phyloP scores from a whole-genome alignment of 2,888 invertebrate species.

The Sarcophaga variegata region DNA sequence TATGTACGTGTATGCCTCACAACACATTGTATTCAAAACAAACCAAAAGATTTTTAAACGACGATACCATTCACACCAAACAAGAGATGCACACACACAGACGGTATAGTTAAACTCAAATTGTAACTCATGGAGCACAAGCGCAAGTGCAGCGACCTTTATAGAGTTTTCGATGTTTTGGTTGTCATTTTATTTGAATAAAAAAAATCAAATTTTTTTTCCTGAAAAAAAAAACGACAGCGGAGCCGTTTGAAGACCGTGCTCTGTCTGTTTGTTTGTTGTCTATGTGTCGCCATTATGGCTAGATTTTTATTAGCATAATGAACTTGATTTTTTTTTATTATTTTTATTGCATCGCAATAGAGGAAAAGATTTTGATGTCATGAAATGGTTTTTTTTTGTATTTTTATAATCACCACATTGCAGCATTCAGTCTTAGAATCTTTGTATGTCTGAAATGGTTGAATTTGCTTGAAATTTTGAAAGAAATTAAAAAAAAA shows the following conservation, averaged over 20 bases:
- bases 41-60: neutral
- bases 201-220: too few relatives aligned
- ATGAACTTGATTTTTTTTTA: neutral
- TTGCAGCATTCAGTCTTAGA: neutral
- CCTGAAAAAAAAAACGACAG: too few relatives aligned
- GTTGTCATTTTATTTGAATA: neutral
- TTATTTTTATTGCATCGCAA: neutral
- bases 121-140: neutral
- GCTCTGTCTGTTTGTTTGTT: neutral
- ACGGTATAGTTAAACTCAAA: slow-evolving; percentile 16
- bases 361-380: neutral
- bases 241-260: too few relatives aligned
- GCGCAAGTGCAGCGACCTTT: slow-evolving; percentile 66
- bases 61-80: neutral
- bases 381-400: neutral
- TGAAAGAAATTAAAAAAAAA: neutral
- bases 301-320: slow-evolving; percentile 4
- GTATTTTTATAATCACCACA: neutral
- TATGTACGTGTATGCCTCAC: too few relatives aligned
- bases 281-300: neutral
- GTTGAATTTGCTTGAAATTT: neutral
- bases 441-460: neutral
- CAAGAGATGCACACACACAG: neutral
- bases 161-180: neutral
- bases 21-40: neutral